Evolutionary conservation across 2,888 invertebrate species (phyloP).

Genomic region (Polydrusus pterygomalis): DNA sequence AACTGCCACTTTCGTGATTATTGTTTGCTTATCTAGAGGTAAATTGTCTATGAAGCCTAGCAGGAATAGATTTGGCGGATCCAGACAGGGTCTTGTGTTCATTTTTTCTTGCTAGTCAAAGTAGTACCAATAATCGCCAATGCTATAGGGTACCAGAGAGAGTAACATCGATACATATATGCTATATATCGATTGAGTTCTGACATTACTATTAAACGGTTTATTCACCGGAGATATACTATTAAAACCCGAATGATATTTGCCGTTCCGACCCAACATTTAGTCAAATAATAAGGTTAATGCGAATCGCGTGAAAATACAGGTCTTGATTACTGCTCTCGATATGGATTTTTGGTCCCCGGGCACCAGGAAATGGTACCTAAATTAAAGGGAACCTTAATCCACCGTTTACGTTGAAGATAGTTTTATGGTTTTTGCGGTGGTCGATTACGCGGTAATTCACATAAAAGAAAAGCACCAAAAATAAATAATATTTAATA

Average conservation of each 20-base stretch:
- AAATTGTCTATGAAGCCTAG: too few relatives aligned
- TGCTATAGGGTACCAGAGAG: too few relatives aligned
- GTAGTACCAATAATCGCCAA: too few relatives aligned
- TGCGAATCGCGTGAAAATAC: constrained; percentile 40
- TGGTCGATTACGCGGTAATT: too few relatives aligned
- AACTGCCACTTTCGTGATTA: too few relatives aligned
- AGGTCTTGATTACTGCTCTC: constrained; percentile 32
- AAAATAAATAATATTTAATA: too few relatives aligned
- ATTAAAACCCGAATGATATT: constrained; percentile 30
- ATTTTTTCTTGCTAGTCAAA: too few relatives aligned
- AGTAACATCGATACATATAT: too few relatives aligned
- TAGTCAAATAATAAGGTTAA: constrained; percentile 39
- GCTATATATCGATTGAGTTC: not conserved
- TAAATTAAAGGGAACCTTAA: constrained; percentile 22
- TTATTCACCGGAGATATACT: constrained; percentile 10
- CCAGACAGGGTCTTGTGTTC: too few relatives aligned
- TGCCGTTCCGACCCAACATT: constrained; percentile 10
- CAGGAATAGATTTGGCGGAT: too few relatives aligned
- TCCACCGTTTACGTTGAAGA: not conserved
- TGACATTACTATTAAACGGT: constrained; percentile 7
- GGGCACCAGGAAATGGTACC: constrained; percentile 35
- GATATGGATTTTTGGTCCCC: constrained; percentile 30
- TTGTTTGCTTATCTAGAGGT: too few relatives aligned
- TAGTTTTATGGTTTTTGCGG: not conserved
- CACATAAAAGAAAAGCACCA: too few relatives aligned